Percentiles rank a stretch among this genome's conserved stretches.
Evolutionary conservation across 1,140 invertebrate species (phyloP).

Genomic region (Proctacanthus coquilletti): DNA sequence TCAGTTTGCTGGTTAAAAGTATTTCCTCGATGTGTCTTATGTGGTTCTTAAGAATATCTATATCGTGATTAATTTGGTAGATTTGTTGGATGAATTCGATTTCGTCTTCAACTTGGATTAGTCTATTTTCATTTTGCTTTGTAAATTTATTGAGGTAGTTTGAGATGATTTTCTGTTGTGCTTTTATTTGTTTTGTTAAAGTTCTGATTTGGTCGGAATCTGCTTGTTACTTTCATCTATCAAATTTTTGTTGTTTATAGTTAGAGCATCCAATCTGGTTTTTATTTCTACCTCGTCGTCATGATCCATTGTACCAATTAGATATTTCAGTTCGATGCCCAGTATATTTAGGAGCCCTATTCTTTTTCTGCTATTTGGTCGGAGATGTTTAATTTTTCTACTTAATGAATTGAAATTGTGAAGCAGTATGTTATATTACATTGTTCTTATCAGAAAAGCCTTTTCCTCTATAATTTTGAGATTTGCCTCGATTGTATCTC

Average conservation of each 20-base stretch:
- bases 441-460: not conserved
- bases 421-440: not conserved
- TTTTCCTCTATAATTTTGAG: no score
- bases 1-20: not conserved
- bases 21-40: not conserved
- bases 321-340: not conserved
- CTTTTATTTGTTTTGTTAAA: not conserved
- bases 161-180: not conserved
- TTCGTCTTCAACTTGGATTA: not conserved
- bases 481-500: not conserved
- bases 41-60: not conserved
- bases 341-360: not conserved
- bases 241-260: not conserved
- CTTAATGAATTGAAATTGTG: not conserved
- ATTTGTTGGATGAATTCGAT: not conserved
- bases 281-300: not conserved
- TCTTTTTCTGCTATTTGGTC: not conserved
- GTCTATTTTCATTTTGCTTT: not conserved
- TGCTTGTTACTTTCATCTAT: not conserved
- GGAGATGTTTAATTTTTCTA: no score
- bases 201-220: not conserved
- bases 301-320: not conserved
- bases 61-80: not conserved
- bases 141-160: not conserved
- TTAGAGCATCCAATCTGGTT: no score